Evolutionary conservation across 1,140 invertebrate species (phyloP), one percentile per base, ranked within the genome.

Genomic region (Drosophila sechellia): DNA sequence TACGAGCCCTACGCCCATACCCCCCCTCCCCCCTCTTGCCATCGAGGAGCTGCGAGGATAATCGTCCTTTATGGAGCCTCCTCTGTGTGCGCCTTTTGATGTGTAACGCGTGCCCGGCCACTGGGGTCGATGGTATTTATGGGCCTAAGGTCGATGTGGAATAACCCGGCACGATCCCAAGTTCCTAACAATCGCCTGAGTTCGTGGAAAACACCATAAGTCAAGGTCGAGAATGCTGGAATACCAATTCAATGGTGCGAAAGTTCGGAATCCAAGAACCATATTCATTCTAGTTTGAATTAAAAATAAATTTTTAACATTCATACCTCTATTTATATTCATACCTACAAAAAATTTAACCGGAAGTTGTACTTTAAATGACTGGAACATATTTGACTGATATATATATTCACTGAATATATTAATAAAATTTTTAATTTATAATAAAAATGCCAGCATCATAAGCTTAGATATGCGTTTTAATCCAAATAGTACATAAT

Each of bases 71-170:
- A 56, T 65, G 64, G 60, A 53, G 55, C 65, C 15, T 40, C 42
- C 60, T 37, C n/a, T 34, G 42, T 27, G 49, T 73, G 58, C 10
- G 40, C 42, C 45, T 53, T 39, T 76, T 63, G 52, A 70, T 52
- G 42, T 86, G 60, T 43, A 57, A 34, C 79, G 83, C 83, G 83
- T 87, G 83, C 79, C 59, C 53, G 83, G 75, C 65, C 75, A 56
- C 50, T 65, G 74, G 58, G 65, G 54, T 87, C 74, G 55, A 48
- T 87, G 65, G 80, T 77, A 68, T 74, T 75, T 79, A 54, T 70
- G 55, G 39, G 61, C 63, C 39, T 46, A 81, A 81, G 81, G 81
- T 86, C 81, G 78, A 77, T 66, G 81, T 39, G 68, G 56, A 81
- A 64, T 54, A 58, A 71, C 55, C 73, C 73, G 42, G 49, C 78